phyloP scores from a whole-genome alignment of 2,888 invertebrate species.

The Agonopterix subpropinquella region DNA sequence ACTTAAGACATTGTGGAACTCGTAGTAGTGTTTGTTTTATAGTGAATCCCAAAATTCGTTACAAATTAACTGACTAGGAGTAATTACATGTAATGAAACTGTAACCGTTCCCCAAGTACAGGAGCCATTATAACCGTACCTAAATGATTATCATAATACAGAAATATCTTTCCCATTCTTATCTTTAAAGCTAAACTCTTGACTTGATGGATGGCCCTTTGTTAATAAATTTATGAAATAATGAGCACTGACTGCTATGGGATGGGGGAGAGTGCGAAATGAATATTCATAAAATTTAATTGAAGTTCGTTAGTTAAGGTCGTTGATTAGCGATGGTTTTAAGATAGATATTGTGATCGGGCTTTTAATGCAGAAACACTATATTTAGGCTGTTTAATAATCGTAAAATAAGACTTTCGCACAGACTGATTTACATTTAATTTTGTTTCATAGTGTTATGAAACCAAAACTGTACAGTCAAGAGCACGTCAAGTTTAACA shows the following conservation, averaged over 20 bases:
- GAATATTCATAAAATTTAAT: constrained; percentile 49
- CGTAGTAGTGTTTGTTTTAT: too few relatives aligned
- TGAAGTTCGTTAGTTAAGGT: constrained; percentile 34
- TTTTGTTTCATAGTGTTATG: neutral
- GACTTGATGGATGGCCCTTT: constrained; percentile 30
- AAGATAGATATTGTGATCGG: constrained; percentile 9
- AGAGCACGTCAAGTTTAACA: too few relatives aligned
- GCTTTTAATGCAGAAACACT: constrained; percentile 1
- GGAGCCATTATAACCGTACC: constrained; percentile 4
- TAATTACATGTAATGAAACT: neutral
- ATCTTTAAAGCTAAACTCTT: constrained; percentile 18
- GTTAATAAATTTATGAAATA: constrained; percentile 45
- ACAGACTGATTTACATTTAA: neutral
- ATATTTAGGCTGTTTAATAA: neutral
- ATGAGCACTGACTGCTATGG: constrained; percentile 22
- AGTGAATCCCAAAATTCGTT: too few relatives aligned
- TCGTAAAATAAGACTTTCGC: too few relatives aligned
- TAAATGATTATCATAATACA: constrained; percentile 21
- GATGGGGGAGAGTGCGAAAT: constrained; percentile 27
- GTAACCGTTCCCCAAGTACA: constrained; percentile 2
- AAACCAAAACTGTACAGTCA: neutral
- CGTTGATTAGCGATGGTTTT: constrained; percentile 9
- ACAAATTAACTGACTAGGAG: too few relatives aligned
- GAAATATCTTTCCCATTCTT: constrained; percentile 17
- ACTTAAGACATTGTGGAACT: too few relatives aligned